Percentiles rank a stretch among this genome's conserved stretches.
Conservation (phyloP, 2,797 vertebrate genomes). For the Denticeps clupeoides region DNA sequence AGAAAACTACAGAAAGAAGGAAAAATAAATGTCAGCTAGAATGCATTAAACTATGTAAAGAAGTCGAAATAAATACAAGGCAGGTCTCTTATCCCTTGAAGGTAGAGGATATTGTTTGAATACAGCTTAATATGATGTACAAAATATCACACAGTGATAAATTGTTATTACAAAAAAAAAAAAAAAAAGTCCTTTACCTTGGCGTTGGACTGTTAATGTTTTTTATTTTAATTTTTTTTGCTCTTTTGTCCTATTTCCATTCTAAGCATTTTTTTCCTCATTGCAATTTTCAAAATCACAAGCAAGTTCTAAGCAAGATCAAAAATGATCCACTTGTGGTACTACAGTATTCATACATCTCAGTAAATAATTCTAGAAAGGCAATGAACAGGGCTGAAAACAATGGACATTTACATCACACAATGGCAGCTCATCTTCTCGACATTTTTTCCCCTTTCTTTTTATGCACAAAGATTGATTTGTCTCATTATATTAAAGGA, state of each 20-base stretch:
- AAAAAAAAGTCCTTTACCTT: constrained; percentile 60
- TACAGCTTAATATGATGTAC: constrained; percentile 70
- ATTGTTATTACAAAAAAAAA: constrained; percentile 66
- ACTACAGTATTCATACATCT: constrained; percentile 61
- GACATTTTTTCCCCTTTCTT: constrained; percentile 39
- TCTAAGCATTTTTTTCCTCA: constrained; percentile 36
- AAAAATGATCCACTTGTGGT: constrained; percentile 55
- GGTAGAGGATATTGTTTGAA: constrained; percentile 62
- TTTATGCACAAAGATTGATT: constrained; percentile 33
- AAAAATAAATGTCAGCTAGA: too few species aligned
- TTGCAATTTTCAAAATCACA: constrained; percentile 62
- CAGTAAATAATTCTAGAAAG: constrained; percentile 45
- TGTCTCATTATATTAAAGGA: constrained; percentile 20
- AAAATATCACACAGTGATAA: constrained; percentile 93
- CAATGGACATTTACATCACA: constrained; percentile 53
- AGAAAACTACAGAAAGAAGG: constrained; percentile 15
- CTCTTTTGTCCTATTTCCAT: constrained; percentile 38
- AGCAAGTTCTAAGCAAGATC: constrained; percentile 59
- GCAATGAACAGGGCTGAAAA: constrained; percentile 44
- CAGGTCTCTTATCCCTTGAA: constrained; percentile 63
- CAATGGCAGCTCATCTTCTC: constrained; percentile 39
- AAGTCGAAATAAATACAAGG: constrained; percentile 63
- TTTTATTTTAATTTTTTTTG: constrained; percentile 20
- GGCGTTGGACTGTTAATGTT: constrained; percentile 54
- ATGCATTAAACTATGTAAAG: constrained; percentile 60